Percentiles rank a stretch among this genome's conserved stretches.
Conservation (phyloP, 2,888 invertebrate species). For the Bruchidius siliquastri region DNA sequence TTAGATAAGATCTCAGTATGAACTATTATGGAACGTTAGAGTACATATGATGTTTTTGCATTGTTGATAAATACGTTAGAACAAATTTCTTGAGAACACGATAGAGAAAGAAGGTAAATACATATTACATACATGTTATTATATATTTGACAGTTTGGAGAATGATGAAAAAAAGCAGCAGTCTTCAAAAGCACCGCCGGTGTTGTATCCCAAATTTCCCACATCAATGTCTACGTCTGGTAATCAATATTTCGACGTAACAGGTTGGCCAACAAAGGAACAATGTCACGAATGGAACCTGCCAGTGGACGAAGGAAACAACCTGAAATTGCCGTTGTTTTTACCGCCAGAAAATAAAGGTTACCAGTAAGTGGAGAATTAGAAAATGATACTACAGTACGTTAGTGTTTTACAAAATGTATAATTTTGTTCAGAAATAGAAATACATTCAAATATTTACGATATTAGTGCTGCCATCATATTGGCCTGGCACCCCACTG, state of each 20-base stretch:
- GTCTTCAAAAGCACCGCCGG: constrained; percentile 22
- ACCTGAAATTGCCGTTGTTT: constrained; percentile 62
- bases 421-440: too few species aligned
- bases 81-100: too few species aligned
- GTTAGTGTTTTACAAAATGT: too few species aligned
- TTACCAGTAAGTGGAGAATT: constrained; percentile 55
- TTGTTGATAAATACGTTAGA: too few species aligned
- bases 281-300: constrained; percentile 49
- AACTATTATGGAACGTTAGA: too few species aligned
- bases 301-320: constrained; percentile 46
- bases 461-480: too few species aligned
- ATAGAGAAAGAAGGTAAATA: too few species aligned
- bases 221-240: constrained; percentile 50
- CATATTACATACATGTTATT: too few species aligned
- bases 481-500: too few species aligned
- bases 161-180: constrained; percentile 8
- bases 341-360: constrained; percentile 76
- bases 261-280: constrained; percentile 53
- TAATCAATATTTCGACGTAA: constrained; percentile 52
- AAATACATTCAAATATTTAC: too few species aligned
- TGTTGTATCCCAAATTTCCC: constrained; percentile 47
- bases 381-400: neutral
- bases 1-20: too few species aligned
- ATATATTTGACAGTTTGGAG: neutral
- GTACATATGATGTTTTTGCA: too few species aligned